Evolutionary conservation across 2,113 vertebrate genomes (phyloP), one percentile per base, ranked within the genome.

Genomic region (Chinchilla lanigera): DNA sequence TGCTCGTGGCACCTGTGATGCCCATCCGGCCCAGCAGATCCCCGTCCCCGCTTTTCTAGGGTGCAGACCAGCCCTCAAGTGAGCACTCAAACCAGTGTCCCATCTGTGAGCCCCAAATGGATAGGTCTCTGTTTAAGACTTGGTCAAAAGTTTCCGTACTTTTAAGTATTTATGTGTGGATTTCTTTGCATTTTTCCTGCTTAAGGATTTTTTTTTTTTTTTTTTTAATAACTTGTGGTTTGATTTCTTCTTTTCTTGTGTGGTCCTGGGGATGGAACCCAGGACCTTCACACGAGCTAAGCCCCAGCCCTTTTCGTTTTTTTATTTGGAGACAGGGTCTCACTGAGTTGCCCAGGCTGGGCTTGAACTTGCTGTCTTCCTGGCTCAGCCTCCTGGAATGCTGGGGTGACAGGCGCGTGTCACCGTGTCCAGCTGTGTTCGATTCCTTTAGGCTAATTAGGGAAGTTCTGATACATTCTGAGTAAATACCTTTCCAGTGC

Each of bases 1-100:
- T n/a, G 4, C 54, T 58, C 28, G 1, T 14, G 16, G 11, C 19
- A 7, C 20, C 28, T 2, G 0, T 17, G 4, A 3, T 3, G 3
- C 4, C 4, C 12, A 0, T 44, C 35, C 5, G 17, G 24, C 12
- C 56, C 11, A 0, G 38, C 33, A 75, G 61, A 85, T 69, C 44
- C 44, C 78, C 3, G 28, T 77, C 11, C 75, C 41, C 2, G 19
- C 19, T 93, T 63, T 54, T 7, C n/a, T 56, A 14, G 47, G 14
- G 14, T 47, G 28, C 33, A 14, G 38, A 44, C 35, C 50, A 26
- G 38, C 54, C 30, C 38, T 69, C 33, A 71, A 8, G 4, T 24
- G 2, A 50, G 0, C 9, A 1, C 5, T 16, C 10, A 30, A 60
- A n/a, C 84, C 9, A 44, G 33, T 54, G 14, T 22, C 38, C 5